Evolutionary conservation across 2,113 vertebrate species (phyloP), one percentile per base, ranked within the genome.

Genomic region (Odontesthes bonariensis): DNA sequence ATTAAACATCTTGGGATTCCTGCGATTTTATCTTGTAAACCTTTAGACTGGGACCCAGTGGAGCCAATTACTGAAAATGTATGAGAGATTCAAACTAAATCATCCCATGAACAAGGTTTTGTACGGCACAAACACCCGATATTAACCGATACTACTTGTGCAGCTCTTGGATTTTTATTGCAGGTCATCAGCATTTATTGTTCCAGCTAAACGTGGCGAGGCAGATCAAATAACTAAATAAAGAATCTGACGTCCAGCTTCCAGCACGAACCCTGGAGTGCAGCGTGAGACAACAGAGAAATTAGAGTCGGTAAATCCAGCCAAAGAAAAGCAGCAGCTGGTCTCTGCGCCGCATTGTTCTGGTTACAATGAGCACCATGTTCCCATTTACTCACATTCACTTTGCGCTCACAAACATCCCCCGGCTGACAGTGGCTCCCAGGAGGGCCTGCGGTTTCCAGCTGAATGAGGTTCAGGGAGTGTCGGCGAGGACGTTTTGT

Each of bases 371-470:
- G 38, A 79, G 13, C 51, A 8, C 55, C 40, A 19, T 31, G 75
- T 77, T 79, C 69, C 56, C 69, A 38, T 85, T 77, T 67, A 49
- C 53, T 66, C 73, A 63, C 69, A 7, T 55, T 58, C 42, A 19
- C 3, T 74, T 66, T 61, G n/a, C 10, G 7, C 0, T 60, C 69
- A 63, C 75, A 67, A 32, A 55, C 72, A 33, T 20, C 27, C 60
- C 51, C 59, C 0, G 61, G 40, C 2, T 22, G 70, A 70, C 73
- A 40, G 65, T 46, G 17, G 67, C 78, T 82, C 75, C 75, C 79
- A 35, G 0, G 72, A 64, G 79, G 40, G 19, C 53, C 10, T 0
- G 77, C 0, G 70, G 77, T 69, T 69, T 58, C 55, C 8, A 38
- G 42, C 59, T 44, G 58, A 64, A 68, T 79, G 16, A 32, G 44